Base-by-base conservation (phyloP, 2,888 invertebrate genomes). In the Cordylochernes scorpioides region DNA sequence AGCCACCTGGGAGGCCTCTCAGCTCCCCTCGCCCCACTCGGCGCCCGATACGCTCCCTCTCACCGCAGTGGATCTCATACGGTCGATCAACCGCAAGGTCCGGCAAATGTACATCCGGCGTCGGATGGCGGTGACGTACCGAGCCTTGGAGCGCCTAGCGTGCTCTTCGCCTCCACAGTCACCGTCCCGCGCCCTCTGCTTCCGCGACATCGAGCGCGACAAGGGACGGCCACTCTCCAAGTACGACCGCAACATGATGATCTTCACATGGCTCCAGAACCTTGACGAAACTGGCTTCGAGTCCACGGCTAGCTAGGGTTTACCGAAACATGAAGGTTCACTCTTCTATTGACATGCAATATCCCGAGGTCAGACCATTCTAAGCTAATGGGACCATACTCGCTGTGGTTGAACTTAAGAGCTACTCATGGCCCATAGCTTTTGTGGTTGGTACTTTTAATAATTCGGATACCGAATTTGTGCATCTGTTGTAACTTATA, bases 251-350 rank as follows among this genome's bases (percentile, higher is more conserved):
- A 80, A 82, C 52, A 74, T 80, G 68, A 77, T 80, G 71, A 80
- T 82, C 31, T 80, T 80, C 56, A 78, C 78, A 54, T 82, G 82
- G 82, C 60, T 82, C 2, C 75, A 78, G 49, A 73, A 74, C 1
- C 59, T 80, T 10, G 74, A 75, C 47, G 74, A 77, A 25, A 42
- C 39, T n/a, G 38, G 42, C 6, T 25, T 25, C 16, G 25, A 25
- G n/a, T n/a, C n/a, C n/a, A n/a, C n/a, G n/a, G n/a, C n/a, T n/a
- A n/a, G n/a, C n/a, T n/a, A n/a, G n/a, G n/a, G n/a, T n/a, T n/a
- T n/a, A n/a, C n/a, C n/a, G n/a, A n/a, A n/a, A n/a, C n/a, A n/a
- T n/a, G n/a, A n/a, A n/a, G n/a, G n/a, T n/a, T n/a, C n/a, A n/a
- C n/a, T n/a, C n/a, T n/a, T n/a, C n/a, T n/a, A n/a, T n/a, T n/a